Base-by-base conservation (phyloP, 2,113 vertebrate genomes). In the Myrmophylax atrothorax region DNA sequence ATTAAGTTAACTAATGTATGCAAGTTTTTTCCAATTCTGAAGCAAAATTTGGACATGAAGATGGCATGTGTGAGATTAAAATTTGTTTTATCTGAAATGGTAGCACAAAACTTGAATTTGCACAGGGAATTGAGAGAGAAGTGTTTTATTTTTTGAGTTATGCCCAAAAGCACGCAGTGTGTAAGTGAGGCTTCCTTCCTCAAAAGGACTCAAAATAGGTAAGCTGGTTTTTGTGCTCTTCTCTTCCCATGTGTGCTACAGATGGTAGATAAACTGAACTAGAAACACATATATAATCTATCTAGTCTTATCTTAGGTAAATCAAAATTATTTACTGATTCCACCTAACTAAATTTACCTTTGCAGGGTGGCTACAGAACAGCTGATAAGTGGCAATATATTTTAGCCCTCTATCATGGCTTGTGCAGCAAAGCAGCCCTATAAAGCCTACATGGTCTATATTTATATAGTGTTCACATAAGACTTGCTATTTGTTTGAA, bases 401-500 rank as follows among this genome's bases (percentile, higher is more conserved):
- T 89, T 94, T 66, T 47, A 25, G n/a, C 37, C 31, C 38, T 89
- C 50, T 89, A 3, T 40, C 47, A 46, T 26, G 53, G 60, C 59
- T 88, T 77, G 63, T 58, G 56, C 78, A 86, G 58, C 38, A 86
- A 80, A 83, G 88, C 58, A 94, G 52, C 89, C 68, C 90, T 44
- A 20, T 56, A 26, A 69, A 84, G 47, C 44, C 73, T 56, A 28
- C 50, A 4, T 52, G 33, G 62, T 60, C 89, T 62, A 55, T 89
- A 83, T 83, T 90, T 87, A 77, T 46, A 52, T 56, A 26, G 35
- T 62, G 81, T 92, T 97, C 96, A 95, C 88, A 55, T 60, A 91
- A 93, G 69, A 42, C 88, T 91, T 90, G 56, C 59, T 85, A 14
- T 95, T 87, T 90, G 47, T 95, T 91, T 95, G 96, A 95, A 87